Base-by-base conservation (phyloP, 2,888 invertebrate species). In the Diarsia mendica region DNA sequence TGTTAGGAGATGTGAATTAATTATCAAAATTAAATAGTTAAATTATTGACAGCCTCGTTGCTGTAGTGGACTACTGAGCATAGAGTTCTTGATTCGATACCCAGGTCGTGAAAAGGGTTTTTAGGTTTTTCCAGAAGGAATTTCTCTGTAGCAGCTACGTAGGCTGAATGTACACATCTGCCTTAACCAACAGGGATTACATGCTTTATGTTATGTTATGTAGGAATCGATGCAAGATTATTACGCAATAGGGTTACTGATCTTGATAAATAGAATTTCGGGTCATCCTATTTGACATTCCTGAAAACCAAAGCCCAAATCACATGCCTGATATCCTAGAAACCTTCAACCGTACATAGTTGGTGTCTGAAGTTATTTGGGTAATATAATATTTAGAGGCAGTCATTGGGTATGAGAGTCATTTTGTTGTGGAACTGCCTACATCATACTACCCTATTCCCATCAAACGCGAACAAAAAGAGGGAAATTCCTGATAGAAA, bases 261-360 rank as follows among this genome's bases (percentile, higher is more conserved):
- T 44, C 13, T 46, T 69, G 28, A 46, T 9, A 23, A 48, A 39
- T 46, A 28, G 13, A 33, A 39, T 51, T 23, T 75, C 9, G 46
- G 46, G 63, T 64, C 46, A 48, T 48, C 11, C 11, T 23, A 77
- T 64, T 13, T 46, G 33, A 75, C 53, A 77, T 77, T 64, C 74
- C 23, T 4, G 1, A 48, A 76, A 75, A 75, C 20, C 77, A 55
- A 48, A 55, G 33, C 33, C 15, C 8, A 9, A 46, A 20, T 46
- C 15, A 23, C 15, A 48, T 33, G 15, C 23, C 63, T 3, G 18
- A 20, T 64, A 18, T 39, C 15, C 46, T 33, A 33, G 48, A 23
- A 33, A 28, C 23, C 23, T 77, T 46, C 11, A 63, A 39, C 51
- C 33, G 15, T 23, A 76, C 61, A 74, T 74, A 53, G 46, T 74